Evolutionary conservation across 2,797 vertebrate genomes (phyloP).

Genomic region (Peromyscus eremicus): DNA sequence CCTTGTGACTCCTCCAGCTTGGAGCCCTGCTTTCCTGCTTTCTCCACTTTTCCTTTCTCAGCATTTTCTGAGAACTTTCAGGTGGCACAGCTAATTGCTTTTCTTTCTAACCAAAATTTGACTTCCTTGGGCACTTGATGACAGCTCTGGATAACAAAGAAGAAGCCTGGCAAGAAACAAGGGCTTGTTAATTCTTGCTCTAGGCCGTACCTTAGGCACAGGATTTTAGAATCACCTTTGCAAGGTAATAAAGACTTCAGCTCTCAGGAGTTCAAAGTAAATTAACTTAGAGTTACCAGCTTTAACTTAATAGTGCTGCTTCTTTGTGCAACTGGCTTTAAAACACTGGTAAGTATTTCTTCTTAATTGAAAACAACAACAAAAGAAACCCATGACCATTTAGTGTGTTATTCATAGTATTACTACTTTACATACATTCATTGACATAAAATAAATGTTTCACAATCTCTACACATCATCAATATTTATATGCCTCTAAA

Average conservation of each 20-base stretch:
- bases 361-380: neutral
- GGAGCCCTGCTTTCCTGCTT: neutral
- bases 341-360: neutral
- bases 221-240: neutral
- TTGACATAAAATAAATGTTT: neutral
- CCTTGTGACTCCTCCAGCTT: neutral
- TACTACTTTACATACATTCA: neutral
- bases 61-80: neutral
- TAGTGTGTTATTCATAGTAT: neutral
- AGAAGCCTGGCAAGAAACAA: neutral
- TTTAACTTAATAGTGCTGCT: neutral
- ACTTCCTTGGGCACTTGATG: neutral
- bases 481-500: neutral
- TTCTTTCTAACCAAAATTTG: constrained; percentile 15
- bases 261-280: neutral
- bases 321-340: neutral
- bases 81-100: neutral
- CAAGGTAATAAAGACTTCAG: neutral
- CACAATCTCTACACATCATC: neutral
- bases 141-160: neutral
- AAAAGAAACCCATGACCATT: neutral
- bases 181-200: neutral
- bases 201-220: neutral
- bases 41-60: neutral
- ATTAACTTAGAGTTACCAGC: neutral